Percentiles rank a stretch among this genome's conserved stretches.
phyloP scores from a whole-genome alignment of 2,797 vertebrate genomes.

The Podarcis siculus region DNA sequence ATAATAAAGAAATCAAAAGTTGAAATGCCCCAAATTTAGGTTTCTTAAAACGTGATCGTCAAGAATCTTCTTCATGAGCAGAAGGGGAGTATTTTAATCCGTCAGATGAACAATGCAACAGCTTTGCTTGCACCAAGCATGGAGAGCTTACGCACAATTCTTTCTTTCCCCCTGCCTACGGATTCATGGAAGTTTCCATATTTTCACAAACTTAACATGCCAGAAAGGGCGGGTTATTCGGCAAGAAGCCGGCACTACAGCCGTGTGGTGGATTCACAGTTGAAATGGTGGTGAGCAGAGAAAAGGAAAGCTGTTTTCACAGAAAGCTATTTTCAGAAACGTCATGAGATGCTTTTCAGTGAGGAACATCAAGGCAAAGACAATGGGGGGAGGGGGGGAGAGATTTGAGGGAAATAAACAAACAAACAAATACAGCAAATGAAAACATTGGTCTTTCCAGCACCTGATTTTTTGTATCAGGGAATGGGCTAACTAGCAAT shows the following conservation, averaged over 20 bases:
- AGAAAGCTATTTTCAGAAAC: slow-evolving; percentile 39
- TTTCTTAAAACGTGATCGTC: slow-evolving; percentile 50
- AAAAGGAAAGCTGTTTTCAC: slow-evolving; percentile 17
- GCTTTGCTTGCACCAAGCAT: slow-evolving; percentile 47
- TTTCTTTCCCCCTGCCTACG: slow-evolving; percentile 13
- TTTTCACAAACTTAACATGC: slow-evolving; percentile 30
- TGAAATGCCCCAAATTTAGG: slow-evolving; percentile 48
- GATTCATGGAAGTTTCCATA: slow-evolving; percentile 57
- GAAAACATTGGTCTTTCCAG: neutral
- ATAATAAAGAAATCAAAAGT: slow-evolving; percentile 70
- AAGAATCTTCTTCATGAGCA: slow-evolving; percentile 5
- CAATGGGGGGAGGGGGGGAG: neutral
- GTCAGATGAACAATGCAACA: slow-evolving; percentile 72
- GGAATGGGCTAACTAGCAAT: fast-evolving
- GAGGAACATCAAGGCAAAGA: fast-evolving
- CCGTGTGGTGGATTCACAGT: slow-evolving; percentile 34
- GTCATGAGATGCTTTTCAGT: slow-evolving; percentile 24
- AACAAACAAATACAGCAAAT: neutral
- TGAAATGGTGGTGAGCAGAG: slow-evolving; percentile 28
- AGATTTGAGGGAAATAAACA: neutral
- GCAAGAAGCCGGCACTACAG: slow-evolving; percentile 1
- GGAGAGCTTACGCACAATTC: slow-evolving; percentile 40
- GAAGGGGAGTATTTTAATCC: slow-evolving; percentile 71
- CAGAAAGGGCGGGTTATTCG: slow-evolving; percentile 33
- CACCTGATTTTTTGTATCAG: fast-evolving